Conservation (phyloP, 2,888 invertebrate species). For the Glaucopsyche alexis region DNA sequence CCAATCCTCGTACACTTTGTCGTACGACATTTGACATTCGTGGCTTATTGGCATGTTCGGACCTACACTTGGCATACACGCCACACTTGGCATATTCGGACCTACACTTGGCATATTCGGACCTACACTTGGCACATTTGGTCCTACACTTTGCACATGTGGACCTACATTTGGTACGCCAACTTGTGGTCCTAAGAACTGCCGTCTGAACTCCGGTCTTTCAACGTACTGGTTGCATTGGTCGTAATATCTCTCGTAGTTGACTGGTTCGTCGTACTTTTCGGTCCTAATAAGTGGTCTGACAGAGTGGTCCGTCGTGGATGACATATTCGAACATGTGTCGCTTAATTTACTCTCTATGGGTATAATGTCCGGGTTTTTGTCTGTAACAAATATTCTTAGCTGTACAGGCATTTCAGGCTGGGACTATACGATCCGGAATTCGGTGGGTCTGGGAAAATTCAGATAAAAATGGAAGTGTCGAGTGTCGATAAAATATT, state of each 20-base stretch:
- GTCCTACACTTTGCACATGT: slow-evolving; percentile 55
- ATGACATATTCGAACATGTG: slow-evolving; percentile 71
- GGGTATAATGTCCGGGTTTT: slow-evolving; percentile 75
- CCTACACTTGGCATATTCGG: slow-evolving; percentile 57
- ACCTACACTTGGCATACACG: slow-evolving; percentile 35
- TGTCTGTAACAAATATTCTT: slow-evolving; percentile 52
- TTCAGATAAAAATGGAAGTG: no score
- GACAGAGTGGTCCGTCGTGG: slow-evolving; percentile 69
- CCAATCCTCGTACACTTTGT: slow-evolving; percentile 78
- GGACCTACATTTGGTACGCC: no score
- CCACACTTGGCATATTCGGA: slow-evolving; percentile 52
- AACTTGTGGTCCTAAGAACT: slow-evolving; percentile 41
- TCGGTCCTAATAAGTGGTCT: slow-evolving; percentile 67
- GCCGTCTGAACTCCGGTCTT: slow-evolving; percentile 56
- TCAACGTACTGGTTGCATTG: slow-evolving; percentile 69
- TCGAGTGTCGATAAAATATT: no score
- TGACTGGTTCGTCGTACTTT: slow-evolving; percentile 65
- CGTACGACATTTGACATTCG: slow-evolving; percentile 64
- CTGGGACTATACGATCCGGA: no score
- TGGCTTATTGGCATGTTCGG: slow-evolving; percentile 29
- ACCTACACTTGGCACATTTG: slow-evolving; percentile 55
- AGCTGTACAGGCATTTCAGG: no score
- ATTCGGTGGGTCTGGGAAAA: no score
- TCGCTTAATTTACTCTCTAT: slow-evolving; percentile 73
- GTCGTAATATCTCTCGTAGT: slow-evolving; percentile 64